Evolutionary conservation across 2,113 vertebrate species (phyloP).

Genomic region (Piprites chloris): DNA sequence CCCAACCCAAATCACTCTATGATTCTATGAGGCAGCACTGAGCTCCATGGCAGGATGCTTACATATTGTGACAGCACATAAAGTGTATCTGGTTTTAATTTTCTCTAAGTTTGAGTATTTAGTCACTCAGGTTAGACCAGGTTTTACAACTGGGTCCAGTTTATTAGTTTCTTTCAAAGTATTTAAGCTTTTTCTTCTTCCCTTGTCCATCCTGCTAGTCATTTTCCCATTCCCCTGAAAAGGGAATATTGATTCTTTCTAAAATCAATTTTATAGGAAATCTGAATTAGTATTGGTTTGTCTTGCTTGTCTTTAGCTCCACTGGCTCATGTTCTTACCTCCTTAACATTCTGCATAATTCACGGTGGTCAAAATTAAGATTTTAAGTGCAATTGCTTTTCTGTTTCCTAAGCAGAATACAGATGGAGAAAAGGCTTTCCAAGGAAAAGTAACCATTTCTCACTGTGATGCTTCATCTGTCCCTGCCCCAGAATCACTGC

Average conservation of each 20-base stretch:
- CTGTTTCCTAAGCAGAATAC: background rate
- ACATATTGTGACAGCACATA: background rate
- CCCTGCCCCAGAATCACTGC: background rate
- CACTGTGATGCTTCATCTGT: background rate
- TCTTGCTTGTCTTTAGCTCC: background rate
- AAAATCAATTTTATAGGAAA: background rate
- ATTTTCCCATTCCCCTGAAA: background rate
- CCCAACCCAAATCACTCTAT: background rate
- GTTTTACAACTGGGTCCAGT: background rate
- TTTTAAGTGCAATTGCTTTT: background rate
- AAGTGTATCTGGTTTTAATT: background rate
- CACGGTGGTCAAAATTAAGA: background rate
- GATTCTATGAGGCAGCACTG: background rate
- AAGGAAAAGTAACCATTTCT: background rate
- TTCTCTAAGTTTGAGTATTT: background rate
- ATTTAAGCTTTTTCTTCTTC: background rate
- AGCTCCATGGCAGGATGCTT: background rate
- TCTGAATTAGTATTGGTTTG: background rate
- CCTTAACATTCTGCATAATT: background rate
- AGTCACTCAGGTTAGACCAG: background rate
- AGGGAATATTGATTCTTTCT: background rate
- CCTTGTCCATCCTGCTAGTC: background rate
- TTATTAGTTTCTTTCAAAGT: background rate
- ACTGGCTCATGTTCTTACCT: background rate
- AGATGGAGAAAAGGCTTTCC: background rate